These are phyloP conservation scores for Apodemus sylvaticus DNA, from an alignment of 2,113 vertebrate genomes.

Conservation along the genomic window DNA sequence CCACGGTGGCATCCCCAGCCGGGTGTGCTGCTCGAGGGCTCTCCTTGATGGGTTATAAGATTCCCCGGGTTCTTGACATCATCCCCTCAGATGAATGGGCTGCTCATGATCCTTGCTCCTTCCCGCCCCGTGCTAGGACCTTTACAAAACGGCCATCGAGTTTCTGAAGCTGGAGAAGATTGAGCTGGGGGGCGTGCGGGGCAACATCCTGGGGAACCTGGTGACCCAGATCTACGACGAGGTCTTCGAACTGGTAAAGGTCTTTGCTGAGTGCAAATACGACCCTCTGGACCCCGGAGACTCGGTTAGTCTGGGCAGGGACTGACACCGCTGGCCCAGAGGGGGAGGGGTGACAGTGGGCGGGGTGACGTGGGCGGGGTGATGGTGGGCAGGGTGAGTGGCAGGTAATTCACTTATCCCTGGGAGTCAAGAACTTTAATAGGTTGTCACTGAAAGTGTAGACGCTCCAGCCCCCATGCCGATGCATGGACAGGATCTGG, in stretches of 20 bases:
- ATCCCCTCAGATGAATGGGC: accelerated
- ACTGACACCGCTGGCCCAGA: accelerated
- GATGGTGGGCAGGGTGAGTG: accelerated
- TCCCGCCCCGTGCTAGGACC: slow-evolving; percentile 76
- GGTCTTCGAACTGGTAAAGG: slow-evolving; percentile 83
- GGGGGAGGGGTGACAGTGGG: background rate
- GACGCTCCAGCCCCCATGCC: accelerated
- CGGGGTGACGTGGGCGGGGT: accelerated
- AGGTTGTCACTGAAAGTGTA: accelerated
- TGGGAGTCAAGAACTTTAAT: background rate
- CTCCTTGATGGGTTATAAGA: too few relatives aligned
- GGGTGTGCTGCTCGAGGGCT: too few relatives aligned
- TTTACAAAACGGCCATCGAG: slow-evolving; percentile 81
- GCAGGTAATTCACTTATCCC: too few relatives aligned
- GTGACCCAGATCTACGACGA: slow-evolving; percentile 84
- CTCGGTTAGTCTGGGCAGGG: slow-evolving; percentile 69
- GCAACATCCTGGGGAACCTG: slow-evolving; percentile 76
- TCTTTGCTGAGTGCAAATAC: slow-evolving; percentile 83
- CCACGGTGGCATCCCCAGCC: accelerated
- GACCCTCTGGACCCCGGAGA: slow-evolving; percentile 86
- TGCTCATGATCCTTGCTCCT: accelerated
- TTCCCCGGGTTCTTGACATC: accelerated
- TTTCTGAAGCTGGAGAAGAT: slow-evolving; percentile 86
- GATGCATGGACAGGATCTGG: too few relatives aligned
- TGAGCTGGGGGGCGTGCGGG: slow-evolving; percentile 83